Percentiles rank a stretch among this genome's conserved stretches.
phyloP scores from a whole-genome alignment of 2,888 invertebrate species.

The Prostheceraeus crozeri region DNA sequence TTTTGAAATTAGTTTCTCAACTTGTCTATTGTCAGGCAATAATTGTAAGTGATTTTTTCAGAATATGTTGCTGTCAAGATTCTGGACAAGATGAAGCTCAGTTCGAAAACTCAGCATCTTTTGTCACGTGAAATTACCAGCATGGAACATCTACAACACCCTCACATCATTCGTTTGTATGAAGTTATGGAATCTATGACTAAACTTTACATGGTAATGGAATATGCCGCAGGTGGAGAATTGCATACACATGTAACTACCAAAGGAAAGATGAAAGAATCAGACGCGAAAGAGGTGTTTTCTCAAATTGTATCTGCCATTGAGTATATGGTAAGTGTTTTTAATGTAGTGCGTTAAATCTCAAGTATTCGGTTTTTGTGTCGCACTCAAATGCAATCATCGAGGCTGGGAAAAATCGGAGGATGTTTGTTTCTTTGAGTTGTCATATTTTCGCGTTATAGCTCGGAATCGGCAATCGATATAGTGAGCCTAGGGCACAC shows the following conservation, averaged over 20 bases:
- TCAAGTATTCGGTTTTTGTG: too few relatives aligned
- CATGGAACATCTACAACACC: constrained; percentile 22
- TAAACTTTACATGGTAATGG: background rate
- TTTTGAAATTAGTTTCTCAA: too few relatives aligned
- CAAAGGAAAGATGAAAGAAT: background rate
- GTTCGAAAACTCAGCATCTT: background rate
- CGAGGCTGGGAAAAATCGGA: too few relatives aligned
- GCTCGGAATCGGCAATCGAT: too few relatives aligned
- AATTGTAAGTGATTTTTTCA: too few relatives aligned
- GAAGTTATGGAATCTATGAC: background rate
- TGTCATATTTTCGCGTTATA: too few relatives aligned
- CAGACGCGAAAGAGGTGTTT: background rate
- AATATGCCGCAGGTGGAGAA: constrained; percentile 11
- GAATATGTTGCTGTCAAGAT: constrained; percentile 10
- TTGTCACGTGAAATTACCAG: background rate
- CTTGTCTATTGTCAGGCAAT: too few relatives aligned
- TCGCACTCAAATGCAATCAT: too few relatives aligned
- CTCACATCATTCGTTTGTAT: constrained; percentile 5
- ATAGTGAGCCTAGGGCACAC: too few relatives aligned
- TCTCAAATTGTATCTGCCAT: constrained; percentile 2
- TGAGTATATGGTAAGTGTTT: background rate
- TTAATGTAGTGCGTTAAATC: too few relatives aligned
- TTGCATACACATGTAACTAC: background rate
- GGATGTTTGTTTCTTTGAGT: too few relatives aligned
- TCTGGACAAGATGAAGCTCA: background rate